A percentile compares a stretch with the other conserved stretches of the same genome.
phyloP scores from a whole-genome alignment of 1,140 invertebrate species.

The Drosophila eugracilis region DNA sequence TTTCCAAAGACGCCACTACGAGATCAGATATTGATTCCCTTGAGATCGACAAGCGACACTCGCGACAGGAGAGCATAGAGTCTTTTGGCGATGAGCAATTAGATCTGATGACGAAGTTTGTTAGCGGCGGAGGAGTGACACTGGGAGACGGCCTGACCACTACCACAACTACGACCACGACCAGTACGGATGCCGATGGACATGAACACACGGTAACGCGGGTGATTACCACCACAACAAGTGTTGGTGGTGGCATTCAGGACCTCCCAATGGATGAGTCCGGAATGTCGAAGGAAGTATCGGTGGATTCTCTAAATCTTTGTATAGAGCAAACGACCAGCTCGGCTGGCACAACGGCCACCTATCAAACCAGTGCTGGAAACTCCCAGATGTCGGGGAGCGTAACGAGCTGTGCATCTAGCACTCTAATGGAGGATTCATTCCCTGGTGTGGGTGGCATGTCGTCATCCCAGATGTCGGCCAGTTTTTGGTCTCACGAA shows the following conservation, averaged over 20 bases:
- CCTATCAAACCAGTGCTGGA: conserved; percentile 91
- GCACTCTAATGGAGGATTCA: conserved; percentile 83
- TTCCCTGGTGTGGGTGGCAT: conserved; percentile 74
- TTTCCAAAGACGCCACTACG: conserved; percentile 82
- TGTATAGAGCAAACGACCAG: conserved; percentile 86
- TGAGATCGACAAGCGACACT: conserved; percentile 83
- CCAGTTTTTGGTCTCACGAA: conserved; percentile 76
- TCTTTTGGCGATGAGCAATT: conserved; percentile 85
- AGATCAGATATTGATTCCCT: conserved; percentile 80
- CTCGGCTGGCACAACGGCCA: conserved; percentile 92
- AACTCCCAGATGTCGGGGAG: conserved; percentile 93
- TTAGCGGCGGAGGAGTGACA: conserved; percentile 79
- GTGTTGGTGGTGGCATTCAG: conserved; percentile 75
- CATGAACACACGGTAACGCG: conserved; percentile 85
- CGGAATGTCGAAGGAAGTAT: conserved; percentile 75
- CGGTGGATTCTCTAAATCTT: conserved; percentile 77
- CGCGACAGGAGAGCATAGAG: conserved; percentile 86
- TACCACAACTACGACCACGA: conserved; percentile 86
- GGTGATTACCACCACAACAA: conserved; percentile 85
- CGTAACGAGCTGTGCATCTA: conserved; percentile 88
- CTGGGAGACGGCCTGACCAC: conserved; percentile 82
- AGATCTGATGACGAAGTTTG: conserved; percentile 69
- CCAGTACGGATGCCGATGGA: conserved; percentile 86
- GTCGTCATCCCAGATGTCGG: conserved; percentile 76
- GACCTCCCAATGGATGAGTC: conserved; percentile 59